These are phyloP conservation scores for Neoarius graeffei DNA, from an alignment of 2,113 vertebrate species.

Conservation along the genomic window DNA sequence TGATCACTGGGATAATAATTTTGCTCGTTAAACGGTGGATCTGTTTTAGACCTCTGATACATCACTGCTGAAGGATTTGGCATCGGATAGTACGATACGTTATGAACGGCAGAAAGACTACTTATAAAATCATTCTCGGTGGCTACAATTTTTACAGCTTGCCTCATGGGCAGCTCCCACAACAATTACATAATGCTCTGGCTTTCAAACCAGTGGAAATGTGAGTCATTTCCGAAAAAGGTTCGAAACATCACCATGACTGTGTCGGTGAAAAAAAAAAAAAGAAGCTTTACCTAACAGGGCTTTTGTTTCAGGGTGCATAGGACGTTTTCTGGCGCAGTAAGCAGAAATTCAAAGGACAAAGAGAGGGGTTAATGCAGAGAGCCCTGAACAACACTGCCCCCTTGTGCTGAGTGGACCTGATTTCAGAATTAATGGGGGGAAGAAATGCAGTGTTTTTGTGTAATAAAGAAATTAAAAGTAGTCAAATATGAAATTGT, in stretches of 20 bases:
- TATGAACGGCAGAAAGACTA: not conserved
- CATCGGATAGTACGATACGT: not conserved
- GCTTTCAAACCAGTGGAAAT: too few relatives aligned
- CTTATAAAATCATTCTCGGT: not conserved
- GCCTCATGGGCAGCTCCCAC: too few relatives aligned
- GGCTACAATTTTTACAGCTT: not conserved
- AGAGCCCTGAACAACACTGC: conserved; percentile 63
- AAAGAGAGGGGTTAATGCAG: conserved; percentile 19
- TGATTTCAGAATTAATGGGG: not conserved
- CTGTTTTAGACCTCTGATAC: not conserved
- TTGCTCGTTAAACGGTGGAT: not conserved
- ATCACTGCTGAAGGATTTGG: not conserved
- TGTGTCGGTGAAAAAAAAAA: not conserved
- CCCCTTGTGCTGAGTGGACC: conserved; percentile 62
- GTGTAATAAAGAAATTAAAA: not conserved
- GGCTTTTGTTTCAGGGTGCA: not conserved
- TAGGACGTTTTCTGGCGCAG: conserved; percentile 22
- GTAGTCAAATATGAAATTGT: not conserved
- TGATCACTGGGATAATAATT: too few relatives aligned
- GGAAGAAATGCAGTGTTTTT: too few relatives aligned
- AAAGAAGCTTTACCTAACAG: not conserved
- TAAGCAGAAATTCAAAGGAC: conserved; percentile 23
- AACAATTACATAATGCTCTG: not conserved
- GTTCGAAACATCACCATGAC: not conserved
- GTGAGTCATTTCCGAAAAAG: conserved; percentile 1